phyloP scores from a whole-genome alignment of 2,797 vertebrate species.

The Clarias laeviceps region DNA sequence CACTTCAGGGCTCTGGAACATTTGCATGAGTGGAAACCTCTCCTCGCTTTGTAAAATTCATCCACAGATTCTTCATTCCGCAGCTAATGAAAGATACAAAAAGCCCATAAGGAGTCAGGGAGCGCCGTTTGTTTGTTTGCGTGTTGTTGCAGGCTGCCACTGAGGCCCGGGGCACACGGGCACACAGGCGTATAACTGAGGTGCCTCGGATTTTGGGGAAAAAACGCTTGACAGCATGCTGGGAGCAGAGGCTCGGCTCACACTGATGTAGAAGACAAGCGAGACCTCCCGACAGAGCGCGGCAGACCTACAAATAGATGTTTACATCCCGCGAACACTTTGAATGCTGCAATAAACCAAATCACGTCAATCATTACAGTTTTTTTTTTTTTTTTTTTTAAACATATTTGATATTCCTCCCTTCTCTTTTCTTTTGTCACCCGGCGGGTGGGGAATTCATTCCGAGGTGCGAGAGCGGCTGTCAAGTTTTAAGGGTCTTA shows the following conservation, averaged over 20 bases:
- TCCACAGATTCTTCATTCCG: conserved; percentile 65
- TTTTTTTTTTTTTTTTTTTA: conserved; percentile 57
- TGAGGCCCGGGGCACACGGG: conserved; percentile 51
- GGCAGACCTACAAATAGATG: conserved; percentile 74
- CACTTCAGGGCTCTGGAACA: conserved; percentile 12
- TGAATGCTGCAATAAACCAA: conserved; percentile 71
- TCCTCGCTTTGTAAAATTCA: conserved; percentile 51
- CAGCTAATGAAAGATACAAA: conserved; percentile 80
- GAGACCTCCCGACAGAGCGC: conserved; percentile 76
- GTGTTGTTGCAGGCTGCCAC: conserved; percentile 47
- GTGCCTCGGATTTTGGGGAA: conserved; percentile 77
- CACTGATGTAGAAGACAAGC: conserved; percentile 75
- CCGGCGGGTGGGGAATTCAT: conserved; percentile 64
- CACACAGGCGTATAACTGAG: conserved; percentile 56
- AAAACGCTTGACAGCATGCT: conserved; percentile 72
- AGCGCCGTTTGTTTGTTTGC: conserved; percentile 77
- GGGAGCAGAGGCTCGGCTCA: conserved; percentile 68
- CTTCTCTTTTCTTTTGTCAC: conserved; percentile 60
- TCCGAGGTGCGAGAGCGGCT: conserved; percentile 58
- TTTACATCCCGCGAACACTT: conserved; percentile 71
- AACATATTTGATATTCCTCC: conserved; percentile 67
- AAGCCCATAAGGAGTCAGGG: conserved; percentile 70
- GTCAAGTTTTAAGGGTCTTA: conserved; percentile 59
- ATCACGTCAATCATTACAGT: conserved; percentile 72
- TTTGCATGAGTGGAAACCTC: conserved; percentile 9